Evolutionary conservation across 2,888 invertebrate species (phyloP).

Genomic region (Salpingus planirostris): DNA sequence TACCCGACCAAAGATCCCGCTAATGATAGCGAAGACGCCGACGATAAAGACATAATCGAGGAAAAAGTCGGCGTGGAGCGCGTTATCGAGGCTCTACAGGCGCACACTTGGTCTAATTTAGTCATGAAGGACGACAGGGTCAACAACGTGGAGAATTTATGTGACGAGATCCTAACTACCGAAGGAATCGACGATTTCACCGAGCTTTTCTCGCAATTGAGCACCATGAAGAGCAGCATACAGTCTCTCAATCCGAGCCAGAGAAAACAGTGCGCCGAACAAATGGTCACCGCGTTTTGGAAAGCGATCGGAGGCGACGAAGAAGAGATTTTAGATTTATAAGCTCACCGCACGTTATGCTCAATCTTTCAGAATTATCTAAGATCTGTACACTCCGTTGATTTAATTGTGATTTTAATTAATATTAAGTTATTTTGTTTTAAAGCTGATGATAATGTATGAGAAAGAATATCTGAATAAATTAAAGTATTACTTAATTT

Average conservation of each 20-base stretch:
- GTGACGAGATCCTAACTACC: slow-evolving; percentile 1
- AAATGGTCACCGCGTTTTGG: slow-evolving; percentile 66
- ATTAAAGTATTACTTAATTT: too few species aligned
- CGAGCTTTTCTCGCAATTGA: slow-evolving; percentile 55
- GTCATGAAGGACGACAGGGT: slow-evolving; percentile 47
- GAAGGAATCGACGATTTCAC: slow-evolving; percentile 46
- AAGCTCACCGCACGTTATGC: slow-evolving; percentile 12
- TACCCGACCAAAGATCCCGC: slow-evolving; percentile 38
- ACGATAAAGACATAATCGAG: slow-evolving; percentile 45
- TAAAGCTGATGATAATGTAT: not conserved
- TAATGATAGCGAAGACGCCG: slow-evolving; percentile 38
- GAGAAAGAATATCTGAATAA: not conserved
- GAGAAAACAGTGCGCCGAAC: slow-evolving; percentile 60
- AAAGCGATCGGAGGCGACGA: slow-evolving; percentile 64
- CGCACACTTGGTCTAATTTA: slow-evolving; percentile 65
- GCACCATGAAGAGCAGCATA: slow-evolving; percentile 59
- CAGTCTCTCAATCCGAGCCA: slow-evolving; percentile 53
- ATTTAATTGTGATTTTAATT: too few species aligned
- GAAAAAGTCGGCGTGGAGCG: slow-evolving; percentile 58
- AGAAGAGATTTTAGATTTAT: slow-evolving; percentile 52
- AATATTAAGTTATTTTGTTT: not conserved
- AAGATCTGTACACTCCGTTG: too few species aligned
- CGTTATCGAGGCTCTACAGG: slow-evolving; percentile 59
- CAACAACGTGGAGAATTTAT: slow-evolving; percentile 1
- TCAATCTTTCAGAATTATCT: too few species aligned